phyloP scores from a whole-genome alignment of 2,113 vertebrate genomes.

The Phocoena phocoena region DNA sequence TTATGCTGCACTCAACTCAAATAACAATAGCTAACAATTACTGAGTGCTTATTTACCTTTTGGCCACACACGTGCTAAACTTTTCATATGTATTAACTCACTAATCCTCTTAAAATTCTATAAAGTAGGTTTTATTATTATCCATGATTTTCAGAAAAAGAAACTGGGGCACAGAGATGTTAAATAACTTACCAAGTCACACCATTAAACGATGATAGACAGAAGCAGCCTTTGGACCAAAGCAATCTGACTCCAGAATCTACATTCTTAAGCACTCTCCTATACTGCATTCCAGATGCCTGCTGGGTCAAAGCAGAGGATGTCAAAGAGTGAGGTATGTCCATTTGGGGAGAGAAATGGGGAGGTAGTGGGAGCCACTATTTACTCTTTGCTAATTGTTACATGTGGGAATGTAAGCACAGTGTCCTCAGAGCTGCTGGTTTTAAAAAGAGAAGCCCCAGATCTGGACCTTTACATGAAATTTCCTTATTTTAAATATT shows the following conservation, averaged over 20 bases:
- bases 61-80: background rate
- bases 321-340: background rate
- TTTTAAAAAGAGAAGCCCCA: background rate
- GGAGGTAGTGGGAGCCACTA: background rate
- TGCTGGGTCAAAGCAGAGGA: background rate
- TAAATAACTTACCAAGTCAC: conserved; percentile 16
- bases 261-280: background rate
- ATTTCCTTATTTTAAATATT: conserved; percentile 52
- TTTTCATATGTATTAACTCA: background rate
- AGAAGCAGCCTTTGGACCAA: background rate
- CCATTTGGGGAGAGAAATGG: background rate
- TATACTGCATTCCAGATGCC: background rate
- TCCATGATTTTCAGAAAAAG: conserved; percentile 4
- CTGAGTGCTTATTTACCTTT: background rate
- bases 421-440: background rate
- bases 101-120: conserved; percentile 35
- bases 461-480: conserved; percentile 18
- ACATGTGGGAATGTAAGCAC: background rate
- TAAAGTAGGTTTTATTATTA: conserved; percentile 45
- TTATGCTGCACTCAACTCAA: background rate
- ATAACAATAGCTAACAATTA: conserved; percentile 24
- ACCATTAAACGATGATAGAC: background rate
- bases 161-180: background rate
- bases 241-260: background rate
- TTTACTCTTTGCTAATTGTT: conserved; percentile 5